A percentile compares a stretch with the other conserved stretches of the same genome.
These are phyloP conservation scores for Ichneumoninae sp. DNA, from an alignment of 2,888 invertebrate species.

Conservation along the genomic window DNA sequence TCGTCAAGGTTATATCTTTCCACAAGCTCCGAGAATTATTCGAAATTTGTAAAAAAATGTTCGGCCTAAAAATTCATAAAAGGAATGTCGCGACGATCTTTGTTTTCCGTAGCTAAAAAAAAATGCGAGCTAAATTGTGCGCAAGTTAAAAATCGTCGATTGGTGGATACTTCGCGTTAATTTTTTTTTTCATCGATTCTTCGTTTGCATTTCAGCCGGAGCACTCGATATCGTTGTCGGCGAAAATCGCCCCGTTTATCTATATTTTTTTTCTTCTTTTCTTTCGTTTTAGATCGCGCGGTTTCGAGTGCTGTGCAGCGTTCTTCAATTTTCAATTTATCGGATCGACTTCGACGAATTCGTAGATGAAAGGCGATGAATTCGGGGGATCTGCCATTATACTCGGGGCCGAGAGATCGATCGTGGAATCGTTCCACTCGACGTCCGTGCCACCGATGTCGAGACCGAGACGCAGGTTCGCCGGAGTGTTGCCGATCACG, in stretches of 20 bases:
- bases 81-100: constrained; percentile 14
- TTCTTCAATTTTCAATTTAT: constrained; percentile 76
- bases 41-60: background rate
- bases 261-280: background rate
- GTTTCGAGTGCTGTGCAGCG: background rate
- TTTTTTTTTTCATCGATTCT: background rate
- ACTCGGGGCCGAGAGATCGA: constrained; percentile 76
- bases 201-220: background rate
- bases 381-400: constrained; percentile 76
- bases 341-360: constrained; percentile 82
- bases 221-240: background rate
- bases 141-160: background rate
- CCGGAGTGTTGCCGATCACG: constrained; percentile 84
- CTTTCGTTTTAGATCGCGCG: background rate
- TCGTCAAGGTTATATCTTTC: constrained; percentile 17
- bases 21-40: background rate
- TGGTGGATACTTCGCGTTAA: constrained; percentile 18
- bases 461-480: constrained; percentile 83
- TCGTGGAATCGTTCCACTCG: constrained; percentile 79
- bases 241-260: background rate
- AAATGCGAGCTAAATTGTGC: constrained; percentile 15
- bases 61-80: background rate
- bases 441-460: constrained; percentile 82
- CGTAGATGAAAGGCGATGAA: constrained; percentile 80
- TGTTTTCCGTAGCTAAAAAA: constrained; percentile 1